Conservation (phyloP, 2,888 invertebrate genomes). For the Cheilosia scutellata region DNA sequence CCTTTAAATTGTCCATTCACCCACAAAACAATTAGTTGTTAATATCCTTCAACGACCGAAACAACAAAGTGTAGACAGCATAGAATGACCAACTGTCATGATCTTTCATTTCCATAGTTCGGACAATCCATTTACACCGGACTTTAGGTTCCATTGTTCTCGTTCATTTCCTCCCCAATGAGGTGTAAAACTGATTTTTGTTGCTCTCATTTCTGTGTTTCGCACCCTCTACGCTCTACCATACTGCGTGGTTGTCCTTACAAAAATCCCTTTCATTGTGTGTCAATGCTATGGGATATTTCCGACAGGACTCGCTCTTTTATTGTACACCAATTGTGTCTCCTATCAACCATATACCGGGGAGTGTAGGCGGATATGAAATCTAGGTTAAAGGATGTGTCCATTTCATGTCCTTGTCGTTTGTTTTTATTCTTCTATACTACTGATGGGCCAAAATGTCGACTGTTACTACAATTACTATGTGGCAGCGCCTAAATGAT, state of each 20-base stretch:
- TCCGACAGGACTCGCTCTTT: conserved; percentile 54
- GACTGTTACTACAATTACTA: conserved; percentile 53
- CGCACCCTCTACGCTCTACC: conserved; percentile 4
- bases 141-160: conserved; percentile 63
- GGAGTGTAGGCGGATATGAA: conserved; percentile 18
- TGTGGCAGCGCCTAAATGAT: conserved; percentile 42
- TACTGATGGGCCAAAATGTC: conserved; percentile 40
- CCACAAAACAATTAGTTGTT: conserved; percentile 58
- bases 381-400: conserved; percentile 9
- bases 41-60: conserved; percentile 46
- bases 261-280: conserved; percentile 48
- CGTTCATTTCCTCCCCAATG: conserved; percentile 64
- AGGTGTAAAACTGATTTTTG: conserved; percentile 66
- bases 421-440: neutral
- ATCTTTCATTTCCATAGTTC: conserved; percentile 24
- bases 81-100: conserved; percentile 67
- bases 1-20: conserved; percentile 19
- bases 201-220: neutral
- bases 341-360: conserved; percentile 1
- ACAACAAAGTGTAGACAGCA: conserved; percentile 51
- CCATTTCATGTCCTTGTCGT: neutral
- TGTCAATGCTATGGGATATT: conserved; percentile 60
- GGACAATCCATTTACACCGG: conserved; percentile 61
- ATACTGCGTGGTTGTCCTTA: conserved; percentile 33
- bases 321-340: conserved; percentile 22